phyloP scores from a whole-genome alignment of 2,888 invertebrate species.

The Dexiosoma caninum region DNA sequence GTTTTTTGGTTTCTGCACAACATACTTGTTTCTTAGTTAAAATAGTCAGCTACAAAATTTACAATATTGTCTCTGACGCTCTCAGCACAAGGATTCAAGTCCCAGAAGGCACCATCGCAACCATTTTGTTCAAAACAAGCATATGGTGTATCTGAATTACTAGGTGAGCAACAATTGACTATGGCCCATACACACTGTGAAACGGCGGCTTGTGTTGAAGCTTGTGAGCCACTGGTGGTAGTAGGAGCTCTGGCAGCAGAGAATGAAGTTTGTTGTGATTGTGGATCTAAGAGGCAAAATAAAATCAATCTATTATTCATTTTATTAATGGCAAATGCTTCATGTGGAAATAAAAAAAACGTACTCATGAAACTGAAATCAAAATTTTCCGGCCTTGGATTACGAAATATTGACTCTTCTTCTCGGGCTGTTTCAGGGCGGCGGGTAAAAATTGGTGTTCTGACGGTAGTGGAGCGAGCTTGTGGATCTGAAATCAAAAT shows the following conservation, averaged over 20 bases:
- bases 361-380: conserved; percentile 66
- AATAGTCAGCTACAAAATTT: conserved; percentile 56
- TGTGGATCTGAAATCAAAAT: conserved; percentile 4
- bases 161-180: conserved; percentile 83
- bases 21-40: conserved; percentile 27
- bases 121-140: conserved; percentile 85
- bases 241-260: conserved; percentile 30
- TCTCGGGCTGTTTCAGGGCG: conserved; percentile 52
- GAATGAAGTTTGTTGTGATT: background rate
- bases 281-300: conserved; percentile 13
- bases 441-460: conserved; percentile 28
- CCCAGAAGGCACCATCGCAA: conserved; percentile 87
- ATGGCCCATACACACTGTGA: conserved; percentile 87
- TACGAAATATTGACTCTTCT: conserved; percentile 66
- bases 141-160: conserved; percentile 78
- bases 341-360: background rate
- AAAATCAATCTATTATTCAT: background rate
- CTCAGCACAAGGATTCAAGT: conserved; percentile 83
- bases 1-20: background rate
- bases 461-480: background rate
- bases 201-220: conserved; percentile 69
- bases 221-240: conserved; percentile 68
- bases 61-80: conserved; percentile 75
- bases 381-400: conserved; percentile 66
- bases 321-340: too few species aligned